Conservation (phyloP, 2,113 vertebrate genomes). For the Chrysochloris asiatica region DNA sequence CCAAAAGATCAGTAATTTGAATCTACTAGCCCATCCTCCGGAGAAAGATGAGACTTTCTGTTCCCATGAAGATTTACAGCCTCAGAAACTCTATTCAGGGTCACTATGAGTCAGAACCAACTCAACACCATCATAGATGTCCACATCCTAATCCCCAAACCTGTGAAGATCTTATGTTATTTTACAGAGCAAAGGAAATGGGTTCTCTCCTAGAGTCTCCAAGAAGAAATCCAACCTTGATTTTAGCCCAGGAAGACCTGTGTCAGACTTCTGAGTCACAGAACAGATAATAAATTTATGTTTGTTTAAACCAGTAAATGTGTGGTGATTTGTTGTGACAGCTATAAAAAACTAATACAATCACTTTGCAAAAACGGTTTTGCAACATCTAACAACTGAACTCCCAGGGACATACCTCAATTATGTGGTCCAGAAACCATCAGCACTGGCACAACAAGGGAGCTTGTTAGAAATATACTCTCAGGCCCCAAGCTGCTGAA, state of each 20-base stretch:
- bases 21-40: no score
- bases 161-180: neutral
- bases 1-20: no score
- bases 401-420: neutral
- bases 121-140: neutral
- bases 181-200: neutral
- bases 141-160: neutral
- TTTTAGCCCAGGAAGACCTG: neutral
- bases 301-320: neutral
- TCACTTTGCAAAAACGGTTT: slow-evolving; percentile 10
- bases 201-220: neutral
- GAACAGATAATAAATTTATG: neutral
- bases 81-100: no score
- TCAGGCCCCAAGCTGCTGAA: neutral
- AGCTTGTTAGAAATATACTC: neutral
- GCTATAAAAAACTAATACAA: slow-evolving; percentile 8
- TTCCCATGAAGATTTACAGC: no score
- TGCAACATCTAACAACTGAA: neutral
- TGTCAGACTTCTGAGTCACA: neutral
- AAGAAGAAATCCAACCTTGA: neutral
- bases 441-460: neutral
- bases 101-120: no score
- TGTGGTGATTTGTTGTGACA: neutral
- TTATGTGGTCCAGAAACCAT: neutral
- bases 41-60: no score